Conservation (phyloP, 2,888 invertebrate genomes). For the Anarsia innoxiella region DNA sequence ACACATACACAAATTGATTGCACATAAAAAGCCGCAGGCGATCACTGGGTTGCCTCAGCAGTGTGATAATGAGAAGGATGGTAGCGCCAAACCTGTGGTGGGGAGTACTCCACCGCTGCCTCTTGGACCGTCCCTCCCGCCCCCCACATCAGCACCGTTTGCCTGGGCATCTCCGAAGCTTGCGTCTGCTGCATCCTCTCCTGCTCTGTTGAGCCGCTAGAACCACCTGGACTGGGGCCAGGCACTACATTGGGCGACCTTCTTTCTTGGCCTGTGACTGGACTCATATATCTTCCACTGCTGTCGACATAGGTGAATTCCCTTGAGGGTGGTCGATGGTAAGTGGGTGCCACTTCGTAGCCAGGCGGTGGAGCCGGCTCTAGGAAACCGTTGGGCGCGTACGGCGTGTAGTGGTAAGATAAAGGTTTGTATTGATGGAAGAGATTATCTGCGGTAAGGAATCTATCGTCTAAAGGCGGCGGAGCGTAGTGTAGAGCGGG, state of each 20-base stretch:
- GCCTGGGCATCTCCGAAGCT: conserved; percentile 80
- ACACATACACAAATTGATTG: conserved; percentile 26
- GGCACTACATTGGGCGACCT: conserved; percentile 77
- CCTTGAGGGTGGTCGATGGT: conserved; percentile 77
- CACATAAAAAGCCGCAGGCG: conserved; percentile 35
- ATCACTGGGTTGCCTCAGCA: conserved; percentile 69
- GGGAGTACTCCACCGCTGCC: conserved; percentile 63
- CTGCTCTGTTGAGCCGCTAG: conserved; percentile 59
- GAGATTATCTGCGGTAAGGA: conserved; percentile 88
- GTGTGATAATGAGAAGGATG: conserved; percentile 69
- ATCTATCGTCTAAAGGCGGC: conserved; percentile 78
- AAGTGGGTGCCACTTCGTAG: conserved; percentile 76
- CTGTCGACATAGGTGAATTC: conserved; percentile 76
- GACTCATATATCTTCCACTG: conserved; percentile 75
- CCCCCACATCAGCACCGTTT: conserved; percentile 97
- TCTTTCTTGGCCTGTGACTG: conserved; percentile 77
- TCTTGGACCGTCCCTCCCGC: conserved; percentile 67
- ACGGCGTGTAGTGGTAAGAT: conserved; percentile 85
- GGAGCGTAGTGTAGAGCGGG: conserved; percentile 82
- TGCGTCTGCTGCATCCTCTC: conserved; percentile 56
- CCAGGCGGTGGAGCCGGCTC: conserved; percentile 81
- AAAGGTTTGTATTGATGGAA: conserved; percentile 94
- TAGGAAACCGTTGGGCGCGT: conserved; percentile 88
- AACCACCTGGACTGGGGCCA: conserved; percentile 64
- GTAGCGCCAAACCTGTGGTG: conserved; percentile 72